Base-by-base conservation (phyloP, 2,797 vertebrate species). In the Sebastolobus alascanus region DNA sequence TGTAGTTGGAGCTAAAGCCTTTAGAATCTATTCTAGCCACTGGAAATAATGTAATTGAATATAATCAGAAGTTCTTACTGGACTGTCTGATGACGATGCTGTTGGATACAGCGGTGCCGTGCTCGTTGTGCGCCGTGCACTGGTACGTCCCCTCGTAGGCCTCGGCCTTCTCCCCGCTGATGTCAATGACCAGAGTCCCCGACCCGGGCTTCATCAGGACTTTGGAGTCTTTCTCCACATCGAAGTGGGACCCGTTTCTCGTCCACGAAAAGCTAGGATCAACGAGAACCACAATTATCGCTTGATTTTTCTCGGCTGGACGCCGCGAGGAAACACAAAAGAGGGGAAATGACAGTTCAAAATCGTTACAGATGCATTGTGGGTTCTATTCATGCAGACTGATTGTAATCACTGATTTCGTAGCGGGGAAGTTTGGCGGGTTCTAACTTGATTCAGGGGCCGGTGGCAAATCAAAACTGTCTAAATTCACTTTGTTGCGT, bases 131-230 rank as follows among this genome's bases (percentile, higher is more conserved):
- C 31, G 97, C 97, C 2, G 96, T 97, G 33, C 98, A 99, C 87
- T 99, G 98, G 87, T 99, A 99, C 2, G 97, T 94, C 18, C 98
- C 98, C 91, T 99, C 98, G 9, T 99, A 99, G 0, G 95, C 96
- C 89, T 99, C 98, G 0, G 97, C 97, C 83, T 97, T 99, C 65
- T 97, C 98, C 59, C 96, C 97, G 5, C 95, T 97, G 95, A 98
- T 97, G 93, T 99, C 98, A 80, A 99, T 94, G 66, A 96, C 90
- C 76, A 99, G 96, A 1, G 98, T 99, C 80, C 98, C 98, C 10
- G 98, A 97, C 72, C 95, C 96, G 5, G 96, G 93, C 80, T 96
- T 97, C 96, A 97, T 97, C 84, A 96, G 95, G 88, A 99, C 97
- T 73, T 97, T 96, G 66, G 96, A 88, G 93, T 99, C 98, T 90